Conservation (phyloP, 2,888 invertebrate species). For the Zaprionus bogoriensis region DNA sequence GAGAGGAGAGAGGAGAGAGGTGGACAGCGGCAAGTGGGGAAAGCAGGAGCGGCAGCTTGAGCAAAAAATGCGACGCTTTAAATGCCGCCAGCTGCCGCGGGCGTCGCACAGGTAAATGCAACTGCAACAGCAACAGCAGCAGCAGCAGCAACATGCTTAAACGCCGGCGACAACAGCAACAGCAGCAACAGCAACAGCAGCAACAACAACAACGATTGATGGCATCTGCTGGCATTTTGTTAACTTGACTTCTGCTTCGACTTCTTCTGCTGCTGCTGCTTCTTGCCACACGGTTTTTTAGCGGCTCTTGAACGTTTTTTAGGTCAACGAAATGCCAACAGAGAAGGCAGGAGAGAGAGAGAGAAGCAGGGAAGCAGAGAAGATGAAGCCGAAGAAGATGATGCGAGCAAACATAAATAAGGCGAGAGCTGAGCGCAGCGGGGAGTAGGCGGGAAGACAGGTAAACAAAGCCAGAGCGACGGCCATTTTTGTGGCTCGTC, state of each 20-base stretch:
- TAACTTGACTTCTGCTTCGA: slow-evolving; percentile 28
- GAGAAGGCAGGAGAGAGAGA: slow-evolving; percentile 27
- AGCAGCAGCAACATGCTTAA: slow-evolving; percentile 38
- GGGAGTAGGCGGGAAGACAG: slow-evolving; percentile 50
- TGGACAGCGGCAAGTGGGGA: background rate
- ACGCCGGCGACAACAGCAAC: slow-evolving; percentile 15
- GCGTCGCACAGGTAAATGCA: slow-evolving; percentile 53
- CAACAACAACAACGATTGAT: slow-evolving; percentile 67
- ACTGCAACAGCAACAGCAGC: slow-evolving; percentile 46
- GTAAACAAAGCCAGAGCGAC: slow-evolving; percentile 54
- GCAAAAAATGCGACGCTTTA: slow-evolving; percentile 38
- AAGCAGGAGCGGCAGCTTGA: slow-evolving; percentile 1
- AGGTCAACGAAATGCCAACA: slow-evolving; percentile 77
- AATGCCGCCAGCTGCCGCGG: slow-evolving; percentile 43
- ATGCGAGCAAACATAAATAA: slow-evolving; percentile 57
- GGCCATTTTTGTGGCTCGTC: slow-evolving; percentile 53
- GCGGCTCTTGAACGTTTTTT: slow-evolving; percentile 72
- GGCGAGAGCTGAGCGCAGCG: background rate
- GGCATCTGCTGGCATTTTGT: slow-evolving; percentile 67
- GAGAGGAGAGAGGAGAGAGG: background rate
- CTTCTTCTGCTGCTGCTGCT: slow-evolving; percentile 21
- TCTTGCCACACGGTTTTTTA: slow-evolving; percentile 27
- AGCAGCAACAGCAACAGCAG: slow-evolving; percentile 26
- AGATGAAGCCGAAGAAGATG: too few relatives aligned
- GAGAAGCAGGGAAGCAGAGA: background rate